Conservation (phyloP, 2,797 vertebrate genomes). For the Phoebastria nigripes region DNA sequence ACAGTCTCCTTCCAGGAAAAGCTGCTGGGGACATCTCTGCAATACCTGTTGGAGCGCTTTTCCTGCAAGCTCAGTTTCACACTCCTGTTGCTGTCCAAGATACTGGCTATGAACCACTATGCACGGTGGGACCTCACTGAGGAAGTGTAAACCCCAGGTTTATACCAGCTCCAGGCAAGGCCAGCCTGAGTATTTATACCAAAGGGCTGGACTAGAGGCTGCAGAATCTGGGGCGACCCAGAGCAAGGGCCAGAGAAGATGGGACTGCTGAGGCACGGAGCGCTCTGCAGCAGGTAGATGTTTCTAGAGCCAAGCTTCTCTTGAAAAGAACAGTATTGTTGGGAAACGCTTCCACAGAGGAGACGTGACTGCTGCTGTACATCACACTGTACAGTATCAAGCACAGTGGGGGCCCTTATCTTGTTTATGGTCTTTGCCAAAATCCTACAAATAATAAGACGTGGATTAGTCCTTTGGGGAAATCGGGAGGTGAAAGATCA, state of each 20-base stretch:
- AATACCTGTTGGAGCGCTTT: neutral
- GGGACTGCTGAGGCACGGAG: neutral
- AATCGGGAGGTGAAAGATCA: accelerated
- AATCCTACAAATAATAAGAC: neutral
- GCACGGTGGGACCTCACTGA: accelerated
- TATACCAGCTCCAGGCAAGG: neutral
- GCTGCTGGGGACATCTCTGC: neutral
- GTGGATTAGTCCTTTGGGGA: neutral
- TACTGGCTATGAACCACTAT: accelerated
- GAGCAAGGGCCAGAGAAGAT: neutral
- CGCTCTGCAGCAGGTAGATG: neutral
- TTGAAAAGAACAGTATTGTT: neutral
- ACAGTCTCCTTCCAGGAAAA: neutral
- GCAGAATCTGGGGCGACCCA: neutral
- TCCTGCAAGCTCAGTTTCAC: neutral
- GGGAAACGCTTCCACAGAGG: neutral
- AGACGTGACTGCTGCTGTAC: neutral
- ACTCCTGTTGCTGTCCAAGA: neutral
- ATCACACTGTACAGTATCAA: neutral
- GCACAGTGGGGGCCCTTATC: neutral
- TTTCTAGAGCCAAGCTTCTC: neutral
- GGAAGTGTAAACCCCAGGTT: neutral
- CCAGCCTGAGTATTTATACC: neutral
- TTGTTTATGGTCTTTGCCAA: neutral
- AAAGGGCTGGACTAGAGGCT: neutral